A percentile compares a stretch with the other conserved stretches of the same genome.
These are phyloP conservation scores for Parotocinclus haroldoi DNA, from an alignment of 2,797 vertebrate genomes.

Conservation along the genomic window DNA sequence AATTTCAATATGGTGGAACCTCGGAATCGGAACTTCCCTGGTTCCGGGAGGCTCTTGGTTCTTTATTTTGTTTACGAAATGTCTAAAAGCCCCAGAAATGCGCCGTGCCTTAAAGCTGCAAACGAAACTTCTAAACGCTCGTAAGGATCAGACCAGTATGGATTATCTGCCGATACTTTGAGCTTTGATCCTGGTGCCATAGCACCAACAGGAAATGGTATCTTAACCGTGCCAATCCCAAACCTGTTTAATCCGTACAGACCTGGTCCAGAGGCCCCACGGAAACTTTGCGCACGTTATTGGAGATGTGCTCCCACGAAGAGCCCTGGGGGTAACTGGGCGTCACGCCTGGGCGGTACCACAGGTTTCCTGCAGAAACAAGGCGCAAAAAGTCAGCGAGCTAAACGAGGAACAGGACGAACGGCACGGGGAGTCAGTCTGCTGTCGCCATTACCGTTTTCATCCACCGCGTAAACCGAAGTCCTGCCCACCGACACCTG, in stretches of 20 bases:
- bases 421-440: not conserved
- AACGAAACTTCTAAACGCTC: too few species aligned
- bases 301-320: slow-evolving; percentile 92
- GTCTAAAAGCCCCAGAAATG: too few species aligned
- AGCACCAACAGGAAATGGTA: too few species aligned
- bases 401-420: not conserved
- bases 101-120: too few species aligned
- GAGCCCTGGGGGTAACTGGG: slow-evolving; percentile 94
- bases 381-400: not conserved
- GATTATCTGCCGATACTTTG: too few species aligned
- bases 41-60: too few species aligned
- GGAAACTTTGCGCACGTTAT: slow-evolving; percentile 91
- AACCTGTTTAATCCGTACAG: slow-evolving; percentile 12
- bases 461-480: slow-evolving; percentile 84
- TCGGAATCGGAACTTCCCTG: too few species aligned
- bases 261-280: slow-evolving; percentile 96
- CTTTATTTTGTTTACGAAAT: too few species aligned
- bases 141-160: too few species aligned
- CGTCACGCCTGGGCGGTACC: slow-evolving; percentile 87
- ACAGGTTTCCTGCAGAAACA: slow-evolving; percentile 82
- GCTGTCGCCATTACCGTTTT: slow-evolving; percentile 75
- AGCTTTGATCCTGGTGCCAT: too few species aligned
- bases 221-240: too few species aligned
- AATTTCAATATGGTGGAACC: not conserved
- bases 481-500: slow-evolving; percentile 94